Conservation (phyloP, 2,888 invertebrate species). For the Hemithea aestivaria region DNA sequence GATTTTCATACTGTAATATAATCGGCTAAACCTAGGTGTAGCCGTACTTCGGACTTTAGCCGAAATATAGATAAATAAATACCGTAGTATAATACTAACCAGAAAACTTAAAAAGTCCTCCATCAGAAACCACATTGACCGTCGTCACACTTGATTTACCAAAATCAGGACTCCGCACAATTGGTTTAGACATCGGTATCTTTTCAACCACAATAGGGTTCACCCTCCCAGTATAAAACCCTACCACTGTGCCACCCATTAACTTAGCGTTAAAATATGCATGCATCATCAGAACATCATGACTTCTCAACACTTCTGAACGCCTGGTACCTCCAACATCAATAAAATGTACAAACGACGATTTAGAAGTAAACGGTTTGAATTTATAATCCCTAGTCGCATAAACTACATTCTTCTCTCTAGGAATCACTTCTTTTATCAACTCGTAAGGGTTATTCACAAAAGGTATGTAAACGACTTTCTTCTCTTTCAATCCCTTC, state of each 20-base stretch:
- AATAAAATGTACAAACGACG: constrained; percentile 50
- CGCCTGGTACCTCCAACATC: constrained; percentile 39
- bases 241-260: constrained; percentile 40
- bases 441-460: constrained; percentile 44
- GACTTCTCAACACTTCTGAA: constrained; percentile 36
- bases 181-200: no score
- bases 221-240: constrained; percentile 54
- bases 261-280: constrained; percentile 35
- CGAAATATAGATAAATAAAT: no score
- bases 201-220: constrained; percentile 41
- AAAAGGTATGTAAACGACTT: constrained; percentile 47
- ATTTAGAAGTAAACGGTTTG: constrained; percentile 29
- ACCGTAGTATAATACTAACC: no score
- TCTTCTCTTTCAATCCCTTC: constrained; percentile 30
- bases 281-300: constrained; percentile 50
- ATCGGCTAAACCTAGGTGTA: no score
- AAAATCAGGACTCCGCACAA: no score
- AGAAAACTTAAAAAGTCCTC: constrained; percentile 44
- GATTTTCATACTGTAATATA: no score
- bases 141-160: constrained; percentile 8
- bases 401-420: no score
- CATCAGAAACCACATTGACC: constrained; percentile 37
- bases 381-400: no score
- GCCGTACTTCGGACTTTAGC: no score
- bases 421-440: constrained; percentile 25